These are phyloP conservation scores for Trypoxylon attenuatum DNA, from an alignment of 2,888 invertebrate genomes.

Conservation along the genomic window DNA sequence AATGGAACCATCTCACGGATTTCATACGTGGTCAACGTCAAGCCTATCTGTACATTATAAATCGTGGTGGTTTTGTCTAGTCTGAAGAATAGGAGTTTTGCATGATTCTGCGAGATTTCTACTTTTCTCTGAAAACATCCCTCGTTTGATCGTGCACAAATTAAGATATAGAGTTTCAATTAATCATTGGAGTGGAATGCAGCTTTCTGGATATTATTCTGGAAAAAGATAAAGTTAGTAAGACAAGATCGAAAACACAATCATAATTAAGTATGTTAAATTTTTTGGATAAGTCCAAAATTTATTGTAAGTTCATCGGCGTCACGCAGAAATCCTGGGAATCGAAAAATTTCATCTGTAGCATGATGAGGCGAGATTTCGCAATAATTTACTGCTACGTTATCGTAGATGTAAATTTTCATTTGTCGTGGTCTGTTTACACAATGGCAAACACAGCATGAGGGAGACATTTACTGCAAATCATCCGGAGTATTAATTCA, in stretches of 20 bases:
- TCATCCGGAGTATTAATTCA: constrained; percentile 28
- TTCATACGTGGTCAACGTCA: constrained; percentile 26
- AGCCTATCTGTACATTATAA: constrained; percentile 10
- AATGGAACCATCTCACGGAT: neutral
- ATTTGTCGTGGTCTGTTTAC: constrained; percentile 37
- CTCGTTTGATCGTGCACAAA: too few species aligned
- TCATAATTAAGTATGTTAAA: too few species aligned
- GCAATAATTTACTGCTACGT: constrained; percentile 36
- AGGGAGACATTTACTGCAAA: constrained; percentile 35
- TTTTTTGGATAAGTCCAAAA: too few species aligned
- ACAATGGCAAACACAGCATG: constrained; percentile 18
- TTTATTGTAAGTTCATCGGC: neutral
- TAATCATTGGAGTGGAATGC: too few species aligned
- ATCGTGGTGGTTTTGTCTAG: neutral
- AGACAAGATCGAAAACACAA: neutral
- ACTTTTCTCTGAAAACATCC: too few species aligned
- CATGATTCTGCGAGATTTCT: too few species aligned
- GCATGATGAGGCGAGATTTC: constrained; percentile 14
- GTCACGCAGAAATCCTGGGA: too few species aligned
- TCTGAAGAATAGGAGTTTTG: neutral
- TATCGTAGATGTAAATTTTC: constrained; percentile 53
- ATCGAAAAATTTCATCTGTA: constrained; percentile 1
- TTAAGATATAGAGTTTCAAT: too few species aligned
- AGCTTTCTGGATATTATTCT: too few species aligned
- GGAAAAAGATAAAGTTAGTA: too few species aligned